Conservation (phyloP, 2,113 vertebrate species). For the Falco punctatus region DNA sequence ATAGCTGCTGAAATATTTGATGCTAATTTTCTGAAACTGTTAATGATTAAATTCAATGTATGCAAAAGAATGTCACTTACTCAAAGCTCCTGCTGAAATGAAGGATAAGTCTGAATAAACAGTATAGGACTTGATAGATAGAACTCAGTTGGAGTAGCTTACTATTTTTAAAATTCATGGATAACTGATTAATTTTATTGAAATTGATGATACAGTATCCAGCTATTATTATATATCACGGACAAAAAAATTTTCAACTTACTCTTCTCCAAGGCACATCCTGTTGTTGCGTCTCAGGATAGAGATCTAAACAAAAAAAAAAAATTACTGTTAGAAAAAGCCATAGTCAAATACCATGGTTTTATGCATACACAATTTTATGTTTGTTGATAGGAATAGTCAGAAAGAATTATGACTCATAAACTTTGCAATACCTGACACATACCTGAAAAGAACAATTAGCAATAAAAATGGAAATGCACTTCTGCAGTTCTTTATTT, state of each 20-base stretch:
- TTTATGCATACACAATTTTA: not conserved
- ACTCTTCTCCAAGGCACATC: conserved; percentile 90
- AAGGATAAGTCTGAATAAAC: not conserved
- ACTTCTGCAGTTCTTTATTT: not conserved
- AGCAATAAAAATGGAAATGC: not conserved
- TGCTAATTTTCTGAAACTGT: not conserved
- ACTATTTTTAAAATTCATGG: not conserved
- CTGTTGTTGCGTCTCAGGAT: conserved; percentile 90
- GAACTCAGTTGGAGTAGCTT: not conserved
- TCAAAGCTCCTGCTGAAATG: not conserved
- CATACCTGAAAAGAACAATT: not conserved
- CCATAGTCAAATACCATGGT: not conserved
- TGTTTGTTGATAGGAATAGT: not conserved
- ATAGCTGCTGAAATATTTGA: not conserved
- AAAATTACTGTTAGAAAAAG: not conserved
- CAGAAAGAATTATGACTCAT: not conserved
- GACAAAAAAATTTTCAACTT: conserved; percentile 44
- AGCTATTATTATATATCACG: not conserved
- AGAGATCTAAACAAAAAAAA: conserved; percentile 81
- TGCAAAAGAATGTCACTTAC: not conserved
- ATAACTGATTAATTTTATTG: not conserved
- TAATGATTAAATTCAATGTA: not conserved
- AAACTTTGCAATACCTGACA: not conserved
- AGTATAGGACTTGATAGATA: not conserved
- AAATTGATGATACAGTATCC: not conserved